Evolutionary conservation across 37 sponge, comb jelly and placozoan genomes (phyloP).

Genomic region (Oscarella lobularis): DNA sequence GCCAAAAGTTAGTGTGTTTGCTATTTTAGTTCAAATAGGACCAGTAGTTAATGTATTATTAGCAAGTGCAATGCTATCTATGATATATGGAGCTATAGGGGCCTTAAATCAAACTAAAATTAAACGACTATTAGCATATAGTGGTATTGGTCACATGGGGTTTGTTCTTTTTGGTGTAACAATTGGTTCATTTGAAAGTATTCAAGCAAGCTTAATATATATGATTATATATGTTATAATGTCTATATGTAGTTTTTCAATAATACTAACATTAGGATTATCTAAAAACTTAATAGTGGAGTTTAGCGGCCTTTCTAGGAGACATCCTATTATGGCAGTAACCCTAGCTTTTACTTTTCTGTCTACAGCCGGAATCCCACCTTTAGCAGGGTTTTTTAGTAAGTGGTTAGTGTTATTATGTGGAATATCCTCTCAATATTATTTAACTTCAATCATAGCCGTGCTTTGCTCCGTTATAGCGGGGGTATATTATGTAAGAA

Average conservation of each 20-base stretch:
- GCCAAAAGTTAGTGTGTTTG: no score
- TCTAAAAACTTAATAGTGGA: constrained; percentile 30
- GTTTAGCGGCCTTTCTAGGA: constrained; percentile 45
- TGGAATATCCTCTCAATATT: no score
- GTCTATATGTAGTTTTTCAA: constrained; percentile 59
- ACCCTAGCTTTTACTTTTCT: constrained; percentile 42
- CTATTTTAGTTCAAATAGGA: constrained; percentile 53
- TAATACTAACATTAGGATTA: constrained; percentile 35
- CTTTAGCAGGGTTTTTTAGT: no score
- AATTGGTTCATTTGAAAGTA: constrained; percentile 46
- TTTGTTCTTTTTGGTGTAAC: constrained; percentile 54
- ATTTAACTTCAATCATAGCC: constrained; percentile 30
- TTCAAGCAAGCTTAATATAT: constrained; percentile 56
- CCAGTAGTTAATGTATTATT: constrained; percentile 35
- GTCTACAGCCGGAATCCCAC: no score
- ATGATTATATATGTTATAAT: constrained; percentile 56
- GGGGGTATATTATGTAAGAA: constrained; percentile 68
- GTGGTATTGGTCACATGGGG: constrained; percentile 61
- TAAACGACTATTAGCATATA: constrained; percentile 65
- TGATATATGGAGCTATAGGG: constrained; percentile 49
- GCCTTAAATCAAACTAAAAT: constrained; percentile 68
- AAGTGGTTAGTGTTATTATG: no score
- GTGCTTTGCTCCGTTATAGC: constrained; percentile 54
- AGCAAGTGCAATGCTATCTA: constrained; percentile 40
- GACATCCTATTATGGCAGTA: constrained; percentile 37